Conservation (phyloP, 2,888 invertebrate species). For the Philereme transversata region DNA sequence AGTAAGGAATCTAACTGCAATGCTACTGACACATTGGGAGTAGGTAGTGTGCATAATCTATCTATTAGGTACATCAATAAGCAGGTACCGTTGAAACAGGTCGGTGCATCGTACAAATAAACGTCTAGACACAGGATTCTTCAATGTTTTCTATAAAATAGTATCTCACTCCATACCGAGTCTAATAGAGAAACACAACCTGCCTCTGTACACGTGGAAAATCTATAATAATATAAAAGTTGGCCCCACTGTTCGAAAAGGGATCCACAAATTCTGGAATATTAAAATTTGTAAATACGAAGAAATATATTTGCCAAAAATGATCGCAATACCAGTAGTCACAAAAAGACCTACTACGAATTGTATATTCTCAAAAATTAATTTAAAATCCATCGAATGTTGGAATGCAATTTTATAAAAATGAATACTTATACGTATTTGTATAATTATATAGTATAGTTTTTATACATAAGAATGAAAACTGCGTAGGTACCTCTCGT, state of each 20-base stretch:
- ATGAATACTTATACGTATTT: conserved; percentile 47
- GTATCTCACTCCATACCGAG: conserved; percentile 22
- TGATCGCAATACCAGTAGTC: conserved; percentile 59
- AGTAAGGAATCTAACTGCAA: conserved; percentile 46
- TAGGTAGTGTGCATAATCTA: conserved; percentile 44
- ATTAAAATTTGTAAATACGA: conserved; percentile 68
- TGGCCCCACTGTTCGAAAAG: conserved; percentile 77
- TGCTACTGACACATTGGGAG: conserved; percentile 50
- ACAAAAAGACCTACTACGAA: conserved; percentile 67
- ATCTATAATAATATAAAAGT: conserved; percentile 70
- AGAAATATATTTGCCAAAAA: conserved; percentile 56
- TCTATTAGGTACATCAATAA: conserved; percentile 59
- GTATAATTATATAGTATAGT: conserved; percentile 41
- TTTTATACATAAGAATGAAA: conserved; percentile 47
- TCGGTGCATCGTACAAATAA: conserved; percentile 51
- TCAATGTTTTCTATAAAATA: conserved; percentile 31
- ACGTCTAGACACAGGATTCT: conserved; percentile 13
- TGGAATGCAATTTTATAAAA: conserved; percentile 74
- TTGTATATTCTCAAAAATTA: conserved; percentile 70
- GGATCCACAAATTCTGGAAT: conserved; percentile 74
- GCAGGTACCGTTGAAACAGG: conserved; percentile 73
- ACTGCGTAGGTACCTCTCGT: conserved; percentile 68
- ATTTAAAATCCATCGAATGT: conserved; percentile 64
- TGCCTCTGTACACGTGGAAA: conserved; percentile 34
- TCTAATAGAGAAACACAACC: conserved; percentile 31